Conservation (phyloP, 2,797 vertebrate genomes). For the Huso huso region DNA sequence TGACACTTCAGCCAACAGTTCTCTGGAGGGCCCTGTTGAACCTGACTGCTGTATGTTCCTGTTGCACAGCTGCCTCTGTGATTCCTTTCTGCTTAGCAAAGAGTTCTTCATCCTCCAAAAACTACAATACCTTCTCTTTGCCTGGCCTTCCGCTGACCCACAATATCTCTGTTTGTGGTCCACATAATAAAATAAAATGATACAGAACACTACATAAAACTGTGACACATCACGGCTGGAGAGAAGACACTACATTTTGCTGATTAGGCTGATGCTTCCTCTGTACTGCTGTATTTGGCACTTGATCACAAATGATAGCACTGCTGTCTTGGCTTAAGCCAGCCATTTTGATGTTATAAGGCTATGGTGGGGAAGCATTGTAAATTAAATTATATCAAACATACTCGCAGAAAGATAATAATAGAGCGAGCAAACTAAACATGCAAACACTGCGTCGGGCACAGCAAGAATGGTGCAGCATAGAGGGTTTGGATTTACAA, state of each 20-base stretch:
- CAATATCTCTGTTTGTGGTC: conserved; percentile 50
- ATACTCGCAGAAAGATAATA: conserved; percentile 23
- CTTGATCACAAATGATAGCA: conserved; percentile 48
- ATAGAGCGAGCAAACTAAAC: conserved; percentile 24
- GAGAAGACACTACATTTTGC: conserved; percentile 47
- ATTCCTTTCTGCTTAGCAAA: conserved; percentile 7
- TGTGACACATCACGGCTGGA: conserved; percentile 53
- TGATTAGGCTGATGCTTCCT: conserved; percentile 57
- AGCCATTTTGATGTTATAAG: conserved; percentile 9
- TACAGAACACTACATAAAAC: conserved; percentile 42
- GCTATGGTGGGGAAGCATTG: conserved; percentile 13
- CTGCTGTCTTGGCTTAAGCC: conserved; percentile 42
- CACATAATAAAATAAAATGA: conserved; percentile 52
- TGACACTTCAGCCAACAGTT: background rate
- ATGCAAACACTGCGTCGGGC: conserved; percentile 16
- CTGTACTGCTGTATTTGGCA: conserved; percentile 58
- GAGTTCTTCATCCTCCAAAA: conserved; percentile 2
- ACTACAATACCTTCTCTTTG: conserved; percentile 34
- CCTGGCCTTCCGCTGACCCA: conserved; percentile 48
- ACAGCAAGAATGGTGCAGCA: conserved; percentile 8
- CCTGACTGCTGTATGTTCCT: background rate
- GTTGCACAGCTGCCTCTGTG: conserved; percentile 6
- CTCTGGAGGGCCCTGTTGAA: background rate
- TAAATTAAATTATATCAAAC: conserved; percentile 21
- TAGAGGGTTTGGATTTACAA: conserved; percentile 1